Conservation (phyloP, 2,888 invertebrate species). For the Drosophila flavopinicola region DNA sequence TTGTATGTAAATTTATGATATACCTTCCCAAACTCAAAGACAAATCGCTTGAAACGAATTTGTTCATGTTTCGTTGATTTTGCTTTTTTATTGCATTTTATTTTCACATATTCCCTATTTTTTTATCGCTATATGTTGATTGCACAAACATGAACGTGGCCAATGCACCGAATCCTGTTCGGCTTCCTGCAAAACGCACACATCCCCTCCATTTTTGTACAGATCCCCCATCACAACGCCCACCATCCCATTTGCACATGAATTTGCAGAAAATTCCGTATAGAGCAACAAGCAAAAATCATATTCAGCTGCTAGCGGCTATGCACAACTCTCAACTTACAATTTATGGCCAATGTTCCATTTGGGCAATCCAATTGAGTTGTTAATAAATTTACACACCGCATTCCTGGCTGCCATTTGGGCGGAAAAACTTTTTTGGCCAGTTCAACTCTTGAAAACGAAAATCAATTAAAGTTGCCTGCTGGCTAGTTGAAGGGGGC, state of each 20-base stretch:
- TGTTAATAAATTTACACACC: constrained; percentile 62
- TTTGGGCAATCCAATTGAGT: constrained; percentile 43
- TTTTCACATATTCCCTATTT: not conserved
- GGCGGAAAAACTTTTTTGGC: constrained; percentile 5
- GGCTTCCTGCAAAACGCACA: no score
- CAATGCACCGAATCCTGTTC: constrained; percentile 13
- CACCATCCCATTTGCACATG: constrained; percentile 15
- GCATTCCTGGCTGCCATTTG: constrained; percentile 20
- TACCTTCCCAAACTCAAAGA: no score
- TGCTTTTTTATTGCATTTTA: not conserved
- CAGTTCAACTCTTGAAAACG: constrained; percentile 14
- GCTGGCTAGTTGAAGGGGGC: not conserved
- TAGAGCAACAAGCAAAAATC: constrained; percentile 33
- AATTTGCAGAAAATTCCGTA: not conserved
- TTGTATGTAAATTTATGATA: no score
- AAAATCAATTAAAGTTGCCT: constrained; percentile 48
- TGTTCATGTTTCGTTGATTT: not conserved
- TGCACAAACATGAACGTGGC: constrained; percentile 13
- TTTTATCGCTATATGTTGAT: constrained; percentile 6
- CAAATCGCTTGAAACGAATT: no score
- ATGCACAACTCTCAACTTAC: constrained; percentile 4
- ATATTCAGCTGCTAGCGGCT: constrained; percentile 12
- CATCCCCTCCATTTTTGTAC: not conserved
- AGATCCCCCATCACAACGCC: not conserved
- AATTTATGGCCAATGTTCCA: constrained; percentile 47